Conservation (phyloP, 2,888 invertebrate genomes). For the Volucella inflata region DNA sequence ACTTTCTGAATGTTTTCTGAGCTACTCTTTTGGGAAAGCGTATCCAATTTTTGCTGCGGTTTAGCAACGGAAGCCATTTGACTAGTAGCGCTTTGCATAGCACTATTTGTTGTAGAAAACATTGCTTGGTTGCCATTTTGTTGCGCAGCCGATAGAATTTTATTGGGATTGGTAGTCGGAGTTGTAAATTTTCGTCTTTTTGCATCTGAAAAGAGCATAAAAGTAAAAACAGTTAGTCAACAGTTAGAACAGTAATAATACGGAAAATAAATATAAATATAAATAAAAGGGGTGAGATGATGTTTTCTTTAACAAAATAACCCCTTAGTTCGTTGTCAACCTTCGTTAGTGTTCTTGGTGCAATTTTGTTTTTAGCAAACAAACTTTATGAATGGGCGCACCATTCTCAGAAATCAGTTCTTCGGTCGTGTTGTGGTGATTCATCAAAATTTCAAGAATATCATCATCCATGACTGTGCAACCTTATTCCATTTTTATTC, state of each 20-base stretch:
- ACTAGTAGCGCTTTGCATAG: slow-evolving; percentile 63
- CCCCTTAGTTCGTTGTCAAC: no score
- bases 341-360: neutral
- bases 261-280: no score
- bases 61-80: slow-evolving; percentile 64
- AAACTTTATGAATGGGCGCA: neutral
- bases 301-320: no score
- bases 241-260: no score
- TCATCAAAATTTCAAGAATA: slow-evolving; percentile 59
- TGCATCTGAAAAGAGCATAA: slow-evolving; percentile 76
- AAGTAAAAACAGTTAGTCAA: neutral
- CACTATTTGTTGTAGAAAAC: slow-evolving; percentile 46
- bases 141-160: slow-evolving; percentile 76
- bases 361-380: slow-evolving; percentile 46
- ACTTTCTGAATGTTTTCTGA: slow-evolving; percentile 61
- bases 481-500: slow-evolving; percentile 38
- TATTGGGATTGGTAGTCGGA: slow-evolving; percentile 76
- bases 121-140: slow-evolving; percentile 72
- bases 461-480: slow-evolving; percentile 21
- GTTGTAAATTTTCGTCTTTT: slow-evolving; percentile 78
- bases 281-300: no score
- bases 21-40: slow-evolving; percentile 51
- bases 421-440: slow-evolving; percentile 48
- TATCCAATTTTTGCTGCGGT: slow-evolving; percentile 71
- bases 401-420: slow-evolving; percentile 3